Evolutionary conservation across 2,888 invertebrate genomes (phyloP), one percentile per base, ranked within the genome.

Genomic region (Dicycla oo): DNA sequence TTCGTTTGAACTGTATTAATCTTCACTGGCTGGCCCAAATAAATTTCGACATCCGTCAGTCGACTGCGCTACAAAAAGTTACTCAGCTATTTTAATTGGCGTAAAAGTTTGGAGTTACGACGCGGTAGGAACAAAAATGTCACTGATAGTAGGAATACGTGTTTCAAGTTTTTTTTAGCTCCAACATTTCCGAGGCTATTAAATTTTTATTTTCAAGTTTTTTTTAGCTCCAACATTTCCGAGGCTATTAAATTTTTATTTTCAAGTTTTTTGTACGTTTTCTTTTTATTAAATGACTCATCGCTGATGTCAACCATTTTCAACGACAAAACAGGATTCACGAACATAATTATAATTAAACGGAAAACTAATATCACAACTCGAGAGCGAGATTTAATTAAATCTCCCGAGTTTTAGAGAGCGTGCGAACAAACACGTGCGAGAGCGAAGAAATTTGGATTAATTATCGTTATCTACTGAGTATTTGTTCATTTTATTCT

Each of bases 81-180:
- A 88, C 92, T 90, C 88, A 94, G 91, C 93, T 94, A 95, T 95
- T 95, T 95, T 96, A 95, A 95, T 95, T 95, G 93, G 94, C 93
- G 94, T 94, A 90, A 92, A 92, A 92, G 91, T 93, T 93, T 90
- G 86, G 87, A 90, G 92, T 90, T 91, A 80, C 79, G 89, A 89
- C 87, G 82, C 86, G 78, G 83, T 76, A 82, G 82, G 88, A 89
- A 91, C 93, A 93, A 94, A 93, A 94, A 93, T 90, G 90, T 91
- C 92, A 91, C 90, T 91, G 91, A 90, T 90, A 90, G 88, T 82
- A 86, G 89, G 89, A 90, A 91, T 75, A 80, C 71, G 66, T 75
- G 80, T 75, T 73, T 62, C 40, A 64, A 61, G 65, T 88, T 88
- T 90, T 68, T 62, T 75, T 81, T 51, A 40, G 10, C 11, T 45